These are phyloP conservation scores for Pterobdella sp. DNA, from an alignment of 2,888 invertebrate species.

Conservation along the genomic window DNA sequence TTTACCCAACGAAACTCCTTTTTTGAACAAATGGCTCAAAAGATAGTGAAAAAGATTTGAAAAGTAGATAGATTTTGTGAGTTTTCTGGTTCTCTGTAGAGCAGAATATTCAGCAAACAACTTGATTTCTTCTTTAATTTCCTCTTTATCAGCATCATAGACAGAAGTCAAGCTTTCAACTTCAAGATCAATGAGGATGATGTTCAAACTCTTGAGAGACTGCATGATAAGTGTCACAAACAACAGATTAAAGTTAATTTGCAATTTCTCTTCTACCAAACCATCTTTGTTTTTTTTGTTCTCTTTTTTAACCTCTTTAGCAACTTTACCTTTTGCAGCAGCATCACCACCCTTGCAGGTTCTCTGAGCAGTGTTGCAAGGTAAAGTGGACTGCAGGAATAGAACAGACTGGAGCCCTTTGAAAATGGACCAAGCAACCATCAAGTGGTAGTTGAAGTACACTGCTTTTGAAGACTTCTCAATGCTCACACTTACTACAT, in stretches of 20 bases:
- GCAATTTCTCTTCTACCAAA: not conserved
- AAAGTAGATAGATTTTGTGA: slow-evolving; percentile 65
- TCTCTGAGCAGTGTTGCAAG: slow-evolving; percentile 30
- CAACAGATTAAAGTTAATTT: slow-evolving; percentile 60
- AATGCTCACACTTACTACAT: slow-evolving; percentile 69
- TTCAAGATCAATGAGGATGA: slow-evolving; percentile 68
- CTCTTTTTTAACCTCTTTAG: slow-evolving; percentile 15
- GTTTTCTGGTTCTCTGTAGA: slow-evolving; percentile 60
- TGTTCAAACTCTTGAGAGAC: slow-evolving; percentile 68
- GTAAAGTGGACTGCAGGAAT: slow-evolving; percentile 30
- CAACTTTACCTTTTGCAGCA: not conserved
- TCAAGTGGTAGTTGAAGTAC: slow-evolving; percentile 78
- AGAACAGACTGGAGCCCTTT: slow-evolving; percentile 68
- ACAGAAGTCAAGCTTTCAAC: slow-evolving; percentile 55
- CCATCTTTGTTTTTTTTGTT: not conserved
- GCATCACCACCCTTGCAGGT: slow-evolving; percentile 19
- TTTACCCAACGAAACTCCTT: slow-evolving; percentile 53
- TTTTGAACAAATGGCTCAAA: slow-evolving; percentile 80
- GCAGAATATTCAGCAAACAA: slow-evolving; percentile 43
- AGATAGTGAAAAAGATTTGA: slow-evolving; percentile 77
- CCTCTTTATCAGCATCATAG: slow-evolving; percentile 1
- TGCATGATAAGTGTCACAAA: slow-evolving; percentile 80
- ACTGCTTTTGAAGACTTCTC: slow-evolving; percentile 75
- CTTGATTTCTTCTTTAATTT: slow-evolving; percentile 29
- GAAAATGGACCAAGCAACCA: slow-evolving; percentile 78